Conservation (phyloP, 2,888 invertebrate species). For the Nemotelus pantherinus region DNA sequence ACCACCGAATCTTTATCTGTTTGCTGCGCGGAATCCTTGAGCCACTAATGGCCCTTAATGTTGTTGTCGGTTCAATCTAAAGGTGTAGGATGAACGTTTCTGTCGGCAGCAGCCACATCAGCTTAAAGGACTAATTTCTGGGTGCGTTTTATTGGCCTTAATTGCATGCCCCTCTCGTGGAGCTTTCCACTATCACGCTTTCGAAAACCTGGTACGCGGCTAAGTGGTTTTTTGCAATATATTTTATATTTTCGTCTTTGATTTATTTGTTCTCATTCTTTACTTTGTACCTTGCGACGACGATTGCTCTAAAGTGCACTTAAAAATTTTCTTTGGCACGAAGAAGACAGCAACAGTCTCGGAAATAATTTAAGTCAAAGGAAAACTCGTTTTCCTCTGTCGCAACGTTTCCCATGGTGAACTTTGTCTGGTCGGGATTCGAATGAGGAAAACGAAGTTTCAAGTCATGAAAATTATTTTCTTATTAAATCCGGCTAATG, state of each 20-base stretch:
- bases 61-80: constrained; percentile 43
- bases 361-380: constrained; percentile 24
- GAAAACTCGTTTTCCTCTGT: background rate
- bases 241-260: background rate
- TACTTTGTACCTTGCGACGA: constrained; percentile 5
- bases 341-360: constrained; percentile 26
- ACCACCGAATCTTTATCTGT: constrained; percentile 41
- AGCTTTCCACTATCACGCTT: constrained; percentile 6
- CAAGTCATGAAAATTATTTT: constrained; percentile 31
- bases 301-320: constrained; percentile 15
- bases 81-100: constrained; percentile 40
- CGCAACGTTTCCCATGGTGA: constrained; percentile 1
- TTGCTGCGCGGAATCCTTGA: constrained; percentile 34
- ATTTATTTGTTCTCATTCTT: background rate
- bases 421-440: constrained; percentile 22
- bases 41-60: constrained; percentile 49
- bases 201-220: constrained; percentile 3
- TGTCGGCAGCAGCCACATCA: constrained; percentile 31
- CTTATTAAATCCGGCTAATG: constrained; percentile 43
- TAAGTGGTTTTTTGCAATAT: constrained; percentile 26
- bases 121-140: constrained; percentile 44
- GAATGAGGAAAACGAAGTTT: constrained; percentile 30
- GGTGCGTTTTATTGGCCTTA: constrained; percentile 46
- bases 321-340: constrained; percentile 6
- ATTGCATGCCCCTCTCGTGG: constrained; percentile 34